Base-by-base conservation (phyloP, 1,140 invertebrate species). In the Lordiphosa collinella region DNA sequence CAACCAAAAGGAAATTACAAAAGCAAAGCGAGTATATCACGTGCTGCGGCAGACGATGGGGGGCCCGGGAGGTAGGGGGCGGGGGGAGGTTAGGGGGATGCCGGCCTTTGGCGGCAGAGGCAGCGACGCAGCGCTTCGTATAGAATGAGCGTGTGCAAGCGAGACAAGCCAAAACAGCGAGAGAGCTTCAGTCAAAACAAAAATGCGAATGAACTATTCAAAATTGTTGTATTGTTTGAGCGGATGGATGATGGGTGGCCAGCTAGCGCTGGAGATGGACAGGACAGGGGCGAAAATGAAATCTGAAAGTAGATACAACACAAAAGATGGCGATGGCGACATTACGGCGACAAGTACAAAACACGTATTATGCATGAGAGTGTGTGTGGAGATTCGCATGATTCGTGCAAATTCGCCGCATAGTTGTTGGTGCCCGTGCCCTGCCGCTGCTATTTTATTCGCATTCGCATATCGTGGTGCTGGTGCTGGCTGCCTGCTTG, bases 401-500 rank as follows among this genome's bases (percentile, higher is more conserved):
- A 84, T 82, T 82, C 78, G 76, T 82, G 78, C 78, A 84, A 82
- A 82, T 82, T 82, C 76, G 78, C 78, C 76, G 76, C 78, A 82
- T 84, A 82, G 72, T 84, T 80, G 75, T 73, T 74, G 59, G 52
- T 67, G 41, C 51, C 34, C 16, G 25, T 29, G 46, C 36, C 11
- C 25, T 64, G 53, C 18, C 57, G 60, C 40, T 68, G 78, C 67
- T 85, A 78, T 84, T 68, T 84, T 80, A 80, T 80, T 80, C 79
- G 59, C 69, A 78, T 78, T 78, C 74, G 76, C 76, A 84, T 82
- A 82, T 84, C 76, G 76, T 68, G 48, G 49, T 54, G 62, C 50
- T 41, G 37, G 16, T 18, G 16, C 25, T 29, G 25, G 25, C 25
- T 29, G 25, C 25, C 25, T 29, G 25, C 13, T 22, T 40, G 52